phyloP scores from a whole-genome alignment of 2,888 invertebrate genomes.

The Pantelozetes paolii region DNA sequence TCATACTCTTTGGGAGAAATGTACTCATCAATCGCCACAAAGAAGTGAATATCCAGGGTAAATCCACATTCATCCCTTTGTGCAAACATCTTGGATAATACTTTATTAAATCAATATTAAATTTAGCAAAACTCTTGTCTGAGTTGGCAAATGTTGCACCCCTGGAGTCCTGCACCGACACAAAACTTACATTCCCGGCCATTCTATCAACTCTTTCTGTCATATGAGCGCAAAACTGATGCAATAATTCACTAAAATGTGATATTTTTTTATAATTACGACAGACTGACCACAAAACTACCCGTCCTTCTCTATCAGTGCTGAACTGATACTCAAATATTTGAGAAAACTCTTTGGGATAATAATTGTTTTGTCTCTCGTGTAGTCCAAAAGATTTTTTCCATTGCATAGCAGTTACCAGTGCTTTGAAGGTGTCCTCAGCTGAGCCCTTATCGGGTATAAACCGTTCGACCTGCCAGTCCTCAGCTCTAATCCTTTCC shows the following conservation, averaged over 20 bases:
- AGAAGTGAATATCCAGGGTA: slow-evolving; percentile 11
- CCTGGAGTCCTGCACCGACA: background rate
- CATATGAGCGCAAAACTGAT: slow-evolving; percentile 7
- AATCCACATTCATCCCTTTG: background rate
- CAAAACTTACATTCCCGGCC: slow-evolving; percentile 27
- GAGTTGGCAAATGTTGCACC: background rate
- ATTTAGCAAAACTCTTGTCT: background rate
- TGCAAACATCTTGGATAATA: slow-evolving; percentile 15
- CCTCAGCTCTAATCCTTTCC: slow-evolving; percentile 34
- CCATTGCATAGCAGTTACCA: slow-evolving; percentile 38
- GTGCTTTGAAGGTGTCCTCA: slow-evolving; percentile 14
- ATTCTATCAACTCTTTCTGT: slow-evolving; percentile 8
- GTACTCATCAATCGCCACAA: background rate
- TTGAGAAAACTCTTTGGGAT: slow-evolving; percentile 37
- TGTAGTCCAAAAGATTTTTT: slow-evolving; percentile 41
- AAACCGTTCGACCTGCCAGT: slow-evolving; percentile 36
- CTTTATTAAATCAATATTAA: background rate
- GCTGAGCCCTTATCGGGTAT: background rate
- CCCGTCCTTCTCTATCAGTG: slow-evolving; percentile 1
- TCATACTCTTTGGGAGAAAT: background rate
- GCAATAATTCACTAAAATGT: background rate
- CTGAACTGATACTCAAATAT: background rate
- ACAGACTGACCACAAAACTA: background rate
- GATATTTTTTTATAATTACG: background rate
- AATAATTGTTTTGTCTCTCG: slow-evolving; percentile 4